Percentiles rank a stretch among this genome's conserved stretches.
These are phyloP conservation scores for Setipinna tenuifilis DNA, from an alignment of 2,797 vertebrate species.

Conservation along the genomic window DNA sequence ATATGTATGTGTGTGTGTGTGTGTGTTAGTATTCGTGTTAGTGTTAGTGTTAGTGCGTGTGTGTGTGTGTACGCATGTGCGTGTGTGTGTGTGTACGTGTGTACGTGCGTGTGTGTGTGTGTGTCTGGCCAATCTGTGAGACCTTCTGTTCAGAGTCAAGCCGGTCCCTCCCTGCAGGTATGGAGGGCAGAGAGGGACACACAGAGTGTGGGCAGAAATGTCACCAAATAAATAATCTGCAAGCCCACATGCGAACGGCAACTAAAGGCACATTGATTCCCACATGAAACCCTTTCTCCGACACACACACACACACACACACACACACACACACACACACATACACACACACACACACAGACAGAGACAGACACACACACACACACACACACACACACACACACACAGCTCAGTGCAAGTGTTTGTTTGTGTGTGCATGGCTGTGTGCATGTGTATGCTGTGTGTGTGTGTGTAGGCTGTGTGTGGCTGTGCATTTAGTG, in stretches of 20 bases:
- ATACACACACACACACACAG: not conserved
- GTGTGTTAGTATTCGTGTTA: not conserved
- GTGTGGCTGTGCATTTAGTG: no score
- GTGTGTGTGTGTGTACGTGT: not conserved
- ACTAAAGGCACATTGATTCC: slow-evolving; percentile 9
- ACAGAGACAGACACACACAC: slow-evolving; percentile 30
- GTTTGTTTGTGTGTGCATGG: not conserved
- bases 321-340: not conserved
- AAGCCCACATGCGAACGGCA: not conserved
- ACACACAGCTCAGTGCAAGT: not conserved
- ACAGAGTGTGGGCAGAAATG: not conserved
- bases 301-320: no score
- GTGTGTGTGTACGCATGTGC: slow-evolving; percentile 1
- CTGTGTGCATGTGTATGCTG: no score
- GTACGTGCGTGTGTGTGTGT: not conserved
- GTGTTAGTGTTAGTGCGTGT: not conserved
- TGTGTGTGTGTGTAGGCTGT: no score
- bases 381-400: not conserved
- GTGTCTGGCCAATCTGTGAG: slow-evolving; percentile 17
- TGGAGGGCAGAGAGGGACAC: not conserved
- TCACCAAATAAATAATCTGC: slow-evolving; percentile 7
- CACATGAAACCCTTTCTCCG: slow-evolving; percentile 17
- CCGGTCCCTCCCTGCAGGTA: slow-evolving; percentile 9
- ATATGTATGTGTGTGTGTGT: slow-evolving; percentile 4
- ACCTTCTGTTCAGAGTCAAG: slow-evolving; percentile 12